Evolutionary conservation across 2,888 invertebrate genomes (phyloP), one percentile per base, ranked within the genome.

Genomic region (Cordylochernes scorpioides): DNA sequence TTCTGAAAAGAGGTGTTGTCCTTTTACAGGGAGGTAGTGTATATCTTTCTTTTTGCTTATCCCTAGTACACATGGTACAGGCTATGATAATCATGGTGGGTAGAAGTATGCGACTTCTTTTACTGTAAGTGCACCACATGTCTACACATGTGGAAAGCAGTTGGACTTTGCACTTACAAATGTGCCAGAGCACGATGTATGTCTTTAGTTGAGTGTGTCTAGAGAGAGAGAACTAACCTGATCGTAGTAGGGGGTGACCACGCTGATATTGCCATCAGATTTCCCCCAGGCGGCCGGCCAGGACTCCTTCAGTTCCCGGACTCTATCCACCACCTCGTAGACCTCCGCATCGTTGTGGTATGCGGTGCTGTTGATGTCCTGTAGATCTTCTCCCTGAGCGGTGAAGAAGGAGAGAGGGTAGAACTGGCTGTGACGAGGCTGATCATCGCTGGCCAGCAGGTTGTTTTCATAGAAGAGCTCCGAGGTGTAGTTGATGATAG

Each of bases 191-290:
- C n/a, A n/a, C n/a, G n/a, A n/a, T n/a, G n/a, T n/a, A n/a, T n/a
- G n/a, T n/a, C n/a, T n/a, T n/a, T n/a, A n/a, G n/a, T n/a, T n/a
- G n/a, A n/a, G n/a, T n/a, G n/a, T n/a, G n/a, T n/a, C n/a, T n/a
- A n/a, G n/a, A n/a, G n/a, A n/a, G n/a, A n/a, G n/a, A n/a, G 2
- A 15, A 24, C 33, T 27, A 33, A 52, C 65, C 57, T 78, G 78
- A 53, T 77, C 77, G 1, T 71, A 64, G 50, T 77, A 78, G 1
- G 74, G 74, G 1, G 73, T 69, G 51, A 78, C 66, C n/a, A 78
- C 71, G 2, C 77, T 75, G 35, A 78, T 72, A 33, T 70, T 67
- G 42, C 73, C 73, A 40, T 50, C 48, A 40, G 65, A 64, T 28
- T 68, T 62, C 37, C 67, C 64, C 27, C 75, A 77, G 67, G 70